A percentile compares a stretch with the other conserved stretches of the same genome.
Conservation (phyloP, 2,888 invertebrate species). For the Brassicogethes aeneus region DNA sequence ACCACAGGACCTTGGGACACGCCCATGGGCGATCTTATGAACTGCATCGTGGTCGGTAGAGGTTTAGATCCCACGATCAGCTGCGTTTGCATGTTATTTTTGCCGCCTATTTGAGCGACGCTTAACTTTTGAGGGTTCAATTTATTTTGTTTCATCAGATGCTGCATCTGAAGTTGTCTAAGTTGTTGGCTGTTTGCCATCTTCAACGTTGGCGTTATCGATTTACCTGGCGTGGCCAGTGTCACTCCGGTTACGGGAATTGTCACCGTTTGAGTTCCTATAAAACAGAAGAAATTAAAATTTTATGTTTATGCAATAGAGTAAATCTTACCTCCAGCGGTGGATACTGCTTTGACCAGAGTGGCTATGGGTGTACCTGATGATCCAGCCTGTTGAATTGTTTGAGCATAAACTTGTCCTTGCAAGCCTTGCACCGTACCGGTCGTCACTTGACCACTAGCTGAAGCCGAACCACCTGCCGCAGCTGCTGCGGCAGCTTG, state of each 20-base stretch:
- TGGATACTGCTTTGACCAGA: slow-evolving; percentile 52
- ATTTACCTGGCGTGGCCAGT: slow-evolving; percentile 38
- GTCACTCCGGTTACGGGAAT: slow-evolving; percentile 46
- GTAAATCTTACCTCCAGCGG: slow-evolving; percentile 27
- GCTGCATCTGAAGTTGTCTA: slow-evolving; percentile 53
- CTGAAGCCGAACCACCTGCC: slow-evolving; percentile 24
- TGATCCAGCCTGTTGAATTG: slow-evolving; percentile 44
- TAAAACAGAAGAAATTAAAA: slow-evolving; percentile 11
- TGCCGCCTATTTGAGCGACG: slow-evolving; percentile 43
- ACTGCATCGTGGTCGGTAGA: slow-evolving; percentile 56
- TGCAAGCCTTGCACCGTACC: slow-evolving; percentile 34
- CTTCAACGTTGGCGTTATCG: slow-evolving; percentile 38
- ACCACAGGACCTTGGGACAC: slow-evolving; percentile 51
- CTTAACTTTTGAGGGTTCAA: slow-evolving; percentile 52
- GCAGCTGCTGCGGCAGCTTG: slow-evolving; percentile 28
- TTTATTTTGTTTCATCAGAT: slow-evolving; percentile 49
- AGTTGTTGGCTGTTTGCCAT: slow-evolving; percentile 56
- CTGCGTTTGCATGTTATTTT: slow-evolving; percentile 52
- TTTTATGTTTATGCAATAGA: slow-evolving; percentile 2
- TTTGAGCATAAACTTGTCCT: slow-evolving; percentile 36
- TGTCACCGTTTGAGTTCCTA: slow-evolving; percentile 41
- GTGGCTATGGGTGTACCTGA: slow-evolving; percentile 51
- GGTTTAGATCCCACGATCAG: slow-evolving; percentile 58
- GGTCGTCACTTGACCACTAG: slow-evolving; percentile 25
- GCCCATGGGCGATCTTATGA: slow-evolving; percentile 43